phyloP scores from a whole-genome alignment of 2,113 vertebrate genomes.

The Indicator maculatus region DNA sequence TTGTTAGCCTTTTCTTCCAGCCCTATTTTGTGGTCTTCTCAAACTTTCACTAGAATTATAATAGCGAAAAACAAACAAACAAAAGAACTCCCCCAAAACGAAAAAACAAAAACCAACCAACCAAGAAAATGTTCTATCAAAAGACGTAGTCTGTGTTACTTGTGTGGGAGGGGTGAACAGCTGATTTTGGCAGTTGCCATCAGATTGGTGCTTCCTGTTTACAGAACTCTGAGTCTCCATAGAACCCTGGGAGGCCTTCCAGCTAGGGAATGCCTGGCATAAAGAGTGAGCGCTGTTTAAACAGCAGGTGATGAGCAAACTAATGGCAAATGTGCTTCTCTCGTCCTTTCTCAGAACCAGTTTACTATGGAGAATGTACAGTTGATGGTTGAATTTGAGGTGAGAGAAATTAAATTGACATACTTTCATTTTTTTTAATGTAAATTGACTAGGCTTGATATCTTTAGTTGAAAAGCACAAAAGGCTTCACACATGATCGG shows the following conservation, averaged over 20 bases:
- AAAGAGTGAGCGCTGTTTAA: slow-evolving; percentile 55
- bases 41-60: not conserved
- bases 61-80: not conserved
- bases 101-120: no score
- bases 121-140: not conserved
- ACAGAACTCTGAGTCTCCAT: not conserved
- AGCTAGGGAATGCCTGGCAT: slow-evolving; percentile 61
- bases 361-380: not conserved
- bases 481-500: slow-evolving; percentile 30
- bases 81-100: not conserved
- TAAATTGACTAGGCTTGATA: not conserved
- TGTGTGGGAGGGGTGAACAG: slow-evolving; percentile 9
- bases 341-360: slow-evolving; percentile 33
- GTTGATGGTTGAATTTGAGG: slow-evolving; percentile 9
- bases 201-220: slow-evolving; percentile 67
- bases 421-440: not conserved
- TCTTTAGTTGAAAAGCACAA: slow-evolving; percentile 28
- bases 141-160: slow-evolving; percentile 3
- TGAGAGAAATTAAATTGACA: slow-evolving; percentile 6
- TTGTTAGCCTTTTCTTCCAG: not conserved
- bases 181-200: slow-evolving; percentile 57
- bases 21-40: not conserved
- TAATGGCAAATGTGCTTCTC: slow-evolving; percentile 54
- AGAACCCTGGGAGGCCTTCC: slow-evolving; percentile 47
- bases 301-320: slow-evolving; percentile 70